Evolutionary conservation across 2,797 vertebrate genomes (phyloP).

Genomic region (Xenopus petersii): DNA sequence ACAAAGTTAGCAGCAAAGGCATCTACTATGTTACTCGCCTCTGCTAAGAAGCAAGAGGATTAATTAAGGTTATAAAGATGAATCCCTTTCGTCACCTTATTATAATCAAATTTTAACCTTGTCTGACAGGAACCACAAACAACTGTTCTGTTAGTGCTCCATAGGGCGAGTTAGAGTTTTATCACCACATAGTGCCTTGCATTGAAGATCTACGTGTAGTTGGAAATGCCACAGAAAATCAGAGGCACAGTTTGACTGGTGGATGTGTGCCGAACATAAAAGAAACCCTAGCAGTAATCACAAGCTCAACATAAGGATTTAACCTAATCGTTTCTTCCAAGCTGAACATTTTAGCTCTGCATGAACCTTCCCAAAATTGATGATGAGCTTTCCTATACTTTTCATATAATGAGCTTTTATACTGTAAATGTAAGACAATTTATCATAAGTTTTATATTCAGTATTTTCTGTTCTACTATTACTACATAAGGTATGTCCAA

Average conservation of each 20-base stretch:
- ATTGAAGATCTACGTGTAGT: constrained; percentile 1
- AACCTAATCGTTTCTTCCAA: background rate
- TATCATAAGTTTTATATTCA: background rate
- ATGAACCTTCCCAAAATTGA: too few species aligned
- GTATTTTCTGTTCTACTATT: too few species aligned
- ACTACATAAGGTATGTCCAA: too few species aligned
- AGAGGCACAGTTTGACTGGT: background rate
- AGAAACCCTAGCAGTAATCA: background rate
- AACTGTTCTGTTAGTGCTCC: constrained; percentile 7
- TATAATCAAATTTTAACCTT: constrained; percentile 9
- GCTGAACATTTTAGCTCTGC: background rate
- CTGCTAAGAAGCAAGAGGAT: background rate
- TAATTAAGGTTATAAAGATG: background rate
- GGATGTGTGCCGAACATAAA: background rate
- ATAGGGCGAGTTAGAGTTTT: constrained; percentile 17
- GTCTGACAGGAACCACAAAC: background rate
- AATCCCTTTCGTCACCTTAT: background rate
- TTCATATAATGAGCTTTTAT: background rate
- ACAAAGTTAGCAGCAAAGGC: background rate
- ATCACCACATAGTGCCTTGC: constrained; percentile 6
- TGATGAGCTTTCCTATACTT: too few species aligned
- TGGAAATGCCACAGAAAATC: constrained; percentile 7
- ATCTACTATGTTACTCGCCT: background rate
- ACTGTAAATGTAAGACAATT: background rate
- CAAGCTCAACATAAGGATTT: background rate